Base-by-base conservation (phyloP, 2,888 invertebrate species). In the Achlya flavicornis region DNA sequence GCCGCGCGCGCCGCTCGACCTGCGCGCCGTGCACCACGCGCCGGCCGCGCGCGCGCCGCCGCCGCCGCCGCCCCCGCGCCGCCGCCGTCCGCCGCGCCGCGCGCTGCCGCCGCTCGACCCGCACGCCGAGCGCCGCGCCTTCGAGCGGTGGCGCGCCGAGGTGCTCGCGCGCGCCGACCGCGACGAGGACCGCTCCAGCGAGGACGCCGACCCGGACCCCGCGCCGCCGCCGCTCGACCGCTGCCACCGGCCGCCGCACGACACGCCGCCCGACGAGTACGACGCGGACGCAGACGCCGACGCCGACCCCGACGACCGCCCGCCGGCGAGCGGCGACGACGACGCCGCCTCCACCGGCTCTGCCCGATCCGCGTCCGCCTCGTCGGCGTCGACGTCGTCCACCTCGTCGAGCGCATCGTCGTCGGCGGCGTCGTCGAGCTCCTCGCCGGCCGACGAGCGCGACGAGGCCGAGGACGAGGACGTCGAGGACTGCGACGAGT, bases 131-230 rank as follows among this genome's bases (percentile, higher is more conserved):
- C 79, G 90, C 7, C 84, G 82, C 65, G 91, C 91, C 48, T 91
- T 90, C 80, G 89, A 90, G 66, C 86, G 86, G 4, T 91, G 91
- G 91, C 89, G 90, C 4, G 86, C 83, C 26, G 85, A 83, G 62
- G 84, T 88, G 67, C 71, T 87, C 66, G 81, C 85, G 19, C 80
- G 80, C 71, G 69, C 72, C 66, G 79, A 69, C 62, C 80, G 73
- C 59, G 85, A 83, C 58, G 68, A 66, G 12, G 62, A 57, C 48
- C 58, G 72, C 68, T 33, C 57, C 68, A 53, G 59, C 66, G 60
- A 38, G 38, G 43, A 61, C 58, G 63, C 69, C 59, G 66, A 69
- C 26, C 35, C 64, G 64, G 64, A 61, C 63, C 46, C 59, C 62
- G 62, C 67, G 16, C 33, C 69, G 77, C 75, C n/a, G n/a, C 41